Evolutionary conservation across 2,888 invertebrate species (phyloP), one percentile per base, ranked within the genome.

Genomic region (Ophioninae sp.): DNA sequence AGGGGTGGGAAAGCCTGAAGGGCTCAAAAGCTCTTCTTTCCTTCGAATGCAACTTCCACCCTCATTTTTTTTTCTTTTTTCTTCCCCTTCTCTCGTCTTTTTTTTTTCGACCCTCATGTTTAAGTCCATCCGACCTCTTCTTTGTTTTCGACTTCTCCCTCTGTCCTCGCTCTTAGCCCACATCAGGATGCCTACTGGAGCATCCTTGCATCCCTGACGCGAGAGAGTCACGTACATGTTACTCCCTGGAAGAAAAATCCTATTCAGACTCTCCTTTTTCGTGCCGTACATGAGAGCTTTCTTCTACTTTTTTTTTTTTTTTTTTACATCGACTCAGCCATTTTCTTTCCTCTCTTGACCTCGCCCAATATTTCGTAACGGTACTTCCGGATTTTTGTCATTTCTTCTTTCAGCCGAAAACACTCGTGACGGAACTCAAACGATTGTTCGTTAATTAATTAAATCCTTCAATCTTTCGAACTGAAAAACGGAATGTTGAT

Each of bases 211-310:
- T 67, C 79, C 84, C 72, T 76, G 70, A 77, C 68, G 75, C 61
- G 65, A 70, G 20, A 61, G 61, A 75, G 74, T 65, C 83, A 81
- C 83, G 81, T 81, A 81, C 80, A 62, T 78, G 76, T 83, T 79
- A 79, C 84, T 81, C 67, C 75, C 81, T 70, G 68, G 72, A 79
- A 81, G 81, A 75, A 78, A 80, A 78, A 81, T 78, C 81, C 83
- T 81, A 50, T 72, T 81, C 61, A 23, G 72, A 79, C 57, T 79
- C 72, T 62, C 44, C 37, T 56, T 78, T 56, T 78, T 20, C 39
- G 37, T 65, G 62, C 37, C 30, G 7, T 50, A 37, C 37, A 6
- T 39, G 74, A 64, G 37, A 13, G 30, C 30, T 74, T n/a, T 64
- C 50, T 23, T 20, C 44, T 62, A n/a, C n/a, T 23, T 44, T n/a